A percentile compares a stretch with the other conserved stretches of the same genome.
Conservation (phyloP, 2,888 invertebrate species). For the Salticus scenicus region DNA sequence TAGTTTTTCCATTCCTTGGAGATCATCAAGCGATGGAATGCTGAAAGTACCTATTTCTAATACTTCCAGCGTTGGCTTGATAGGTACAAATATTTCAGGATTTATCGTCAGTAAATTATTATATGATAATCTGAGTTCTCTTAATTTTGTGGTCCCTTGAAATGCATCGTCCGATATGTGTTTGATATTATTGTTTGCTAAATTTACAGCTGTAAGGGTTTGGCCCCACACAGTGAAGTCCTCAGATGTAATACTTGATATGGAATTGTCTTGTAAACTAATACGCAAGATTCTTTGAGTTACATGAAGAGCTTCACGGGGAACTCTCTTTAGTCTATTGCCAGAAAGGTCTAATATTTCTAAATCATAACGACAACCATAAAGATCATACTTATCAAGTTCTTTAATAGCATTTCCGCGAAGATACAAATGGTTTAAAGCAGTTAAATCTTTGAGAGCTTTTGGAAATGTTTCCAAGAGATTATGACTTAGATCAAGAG, state of each 20-base stretch:
- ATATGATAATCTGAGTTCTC: conserved; percentile 74
- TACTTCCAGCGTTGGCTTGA: conserved; percentile 82
- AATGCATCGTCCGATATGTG: conserved; percentile 88
- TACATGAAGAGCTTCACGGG: conserved; percentile 63
- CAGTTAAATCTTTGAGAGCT: conserved; percentile 78
- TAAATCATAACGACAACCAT: conserved; percentile 58
- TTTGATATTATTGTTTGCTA: conserved; percentile 92
- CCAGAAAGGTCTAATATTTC: conserved; percentile 71
- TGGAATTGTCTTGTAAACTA: conserved; percentile 72
- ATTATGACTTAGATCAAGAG: conserved; percentile 78
- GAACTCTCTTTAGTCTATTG: conserved; percentile 68
- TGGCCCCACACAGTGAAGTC: conserved; percentile 87
- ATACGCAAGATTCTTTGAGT: conserved; percentile 66
- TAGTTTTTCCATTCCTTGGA: conserved; percentile 63
- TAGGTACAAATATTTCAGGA: conserved; percentile 49
- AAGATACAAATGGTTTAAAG: conserved; percentile 83
- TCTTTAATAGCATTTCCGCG: conserved; percentile 84
- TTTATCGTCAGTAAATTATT: conserved; percentile 72
- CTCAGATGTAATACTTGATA: conserved; percentile 75
- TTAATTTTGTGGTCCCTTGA: conserved; percentile 81
- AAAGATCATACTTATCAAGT: conserved; percentile 84
- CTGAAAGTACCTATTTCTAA: conserved; percentile 87
- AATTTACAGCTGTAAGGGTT: conserved; percentile 88
- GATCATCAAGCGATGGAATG: conserved; percentile 30
- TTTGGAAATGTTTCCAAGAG: conserved; percentile 82